Conservation (phyloP, 1,140 invertebrate genomes). For the Neotoxoptera formosana region DNA sequence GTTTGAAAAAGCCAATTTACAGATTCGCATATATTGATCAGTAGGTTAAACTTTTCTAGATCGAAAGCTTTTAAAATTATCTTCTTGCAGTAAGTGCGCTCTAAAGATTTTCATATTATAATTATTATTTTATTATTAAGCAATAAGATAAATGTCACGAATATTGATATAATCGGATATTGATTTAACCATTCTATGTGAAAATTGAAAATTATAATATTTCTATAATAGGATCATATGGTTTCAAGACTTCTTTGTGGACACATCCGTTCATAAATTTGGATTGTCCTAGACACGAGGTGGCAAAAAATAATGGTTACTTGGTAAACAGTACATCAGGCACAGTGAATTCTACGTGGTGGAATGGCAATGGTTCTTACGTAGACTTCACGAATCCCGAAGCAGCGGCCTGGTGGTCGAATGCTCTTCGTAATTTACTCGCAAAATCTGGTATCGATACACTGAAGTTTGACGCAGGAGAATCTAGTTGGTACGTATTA, state of each 20-base stretch:
- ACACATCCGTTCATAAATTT: slow-evolving; percentile 89
- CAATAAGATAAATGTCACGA: neutral
- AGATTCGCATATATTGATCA: no score
- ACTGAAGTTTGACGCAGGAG: slow-evolving; percentile 91
- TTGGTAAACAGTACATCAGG: slow-evolving; percentile 70
- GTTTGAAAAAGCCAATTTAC: neutral
- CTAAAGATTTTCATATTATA: no score
- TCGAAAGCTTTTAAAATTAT: no score
- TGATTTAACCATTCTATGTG: neutral
- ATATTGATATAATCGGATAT: neutral
- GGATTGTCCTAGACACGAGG: slow-evolving; percentile 67
- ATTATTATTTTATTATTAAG: neutral
- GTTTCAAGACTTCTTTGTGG: slow-evolving; percentile 75
- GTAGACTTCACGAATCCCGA: slow-evolving; percentile 82
- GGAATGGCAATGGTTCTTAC: slow-evolving; percentile 77
- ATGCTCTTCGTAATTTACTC: slow-evolving; percentile 70
- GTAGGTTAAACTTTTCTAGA: no score
- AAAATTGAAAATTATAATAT: neutral
- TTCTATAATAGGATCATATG: slow-evolving; percentile 24
- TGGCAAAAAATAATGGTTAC: slow-evolving; percentile 63
- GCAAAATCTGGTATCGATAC: slow-evolving; percentile 76
- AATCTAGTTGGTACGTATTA: slow-evolving; percentile 64
- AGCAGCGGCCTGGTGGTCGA: slow-evolving; percentile 78
- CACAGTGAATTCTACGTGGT: slow-evolving; percentile 76
- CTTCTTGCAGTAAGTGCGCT: no score